Evolutionary conservation across 1,140 invertebrate genomes (phyloP).

Genomic region (Sinella curviseta): DNA sequence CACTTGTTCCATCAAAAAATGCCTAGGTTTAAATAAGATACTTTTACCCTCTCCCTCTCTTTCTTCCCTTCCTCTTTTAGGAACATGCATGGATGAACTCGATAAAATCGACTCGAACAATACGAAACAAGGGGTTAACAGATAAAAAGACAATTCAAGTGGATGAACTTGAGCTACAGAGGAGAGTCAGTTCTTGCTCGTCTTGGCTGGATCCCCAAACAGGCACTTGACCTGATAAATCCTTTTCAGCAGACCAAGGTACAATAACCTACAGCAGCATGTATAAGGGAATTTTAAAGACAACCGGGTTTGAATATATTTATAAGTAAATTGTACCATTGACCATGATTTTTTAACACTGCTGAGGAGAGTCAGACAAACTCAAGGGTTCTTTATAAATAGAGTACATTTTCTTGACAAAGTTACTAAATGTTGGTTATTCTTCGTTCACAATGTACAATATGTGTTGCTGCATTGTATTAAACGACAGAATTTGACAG

Average conservation of each 20-base stretch:
- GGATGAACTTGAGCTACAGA: background rate
- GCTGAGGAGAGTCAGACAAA: background rate
- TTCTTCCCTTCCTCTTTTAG: background rate
- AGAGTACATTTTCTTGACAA: too few relatives aligned
- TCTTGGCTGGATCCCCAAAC: background rate
- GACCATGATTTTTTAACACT: too few relatives aligned
- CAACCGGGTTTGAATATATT: too few relatives aligned
- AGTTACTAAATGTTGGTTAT: too few relatives aligned
- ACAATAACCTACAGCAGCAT: background rate
- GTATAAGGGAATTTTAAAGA: too few relatives aligned
- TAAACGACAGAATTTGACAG: too few relatives aligned
- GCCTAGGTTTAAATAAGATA: conserved; percentile 8
- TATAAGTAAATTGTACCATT: too few relatives aligned
- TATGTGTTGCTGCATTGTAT: too few relatives aligned
- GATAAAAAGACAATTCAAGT: background rate
- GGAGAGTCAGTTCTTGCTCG: background rate
- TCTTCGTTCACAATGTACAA: too few relatives aligned
- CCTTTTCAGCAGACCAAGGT: background rate
- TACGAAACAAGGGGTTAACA: background rate
- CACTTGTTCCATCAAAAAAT: conserved; percentile 21
- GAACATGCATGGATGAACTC: background rate
- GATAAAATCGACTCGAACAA: background rate
- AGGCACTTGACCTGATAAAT: conserved; percentile 21
- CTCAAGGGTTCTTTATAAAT: background rate
- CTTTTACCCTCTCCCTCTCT: background rate